phyloP scores from a whole-genome alignment of 2,888 invertebrate genomes.

The Clanis bilineata region DNA sequence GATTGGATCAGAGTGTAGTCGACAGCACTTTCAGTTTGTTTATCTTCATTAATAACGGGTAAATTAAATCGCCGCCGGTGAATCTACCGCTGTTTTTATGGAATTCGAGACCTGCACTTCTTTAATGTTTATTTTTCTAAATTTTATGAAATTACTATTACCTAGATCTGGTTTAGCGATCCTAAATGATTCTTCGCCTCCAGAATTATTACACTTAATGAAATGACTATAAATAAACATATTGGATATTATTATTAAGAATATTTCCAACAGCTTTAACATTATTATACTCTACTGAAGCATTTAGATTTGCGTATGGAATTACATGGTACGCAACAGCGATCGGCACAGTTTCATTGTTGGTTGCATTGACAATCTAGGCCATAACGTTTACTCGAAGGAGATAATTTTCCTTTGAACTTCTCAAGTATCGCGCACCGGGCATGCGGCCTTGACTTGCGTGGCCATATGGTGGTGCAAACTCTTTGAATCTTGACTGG shows the following conservation, averaged over 20 bases:
- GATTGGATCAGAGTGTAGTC: constrained; percentile 38
- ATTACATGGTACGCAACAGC: constrained; percentile 16
- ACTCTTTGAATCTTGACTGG: constrained; percentile 48
- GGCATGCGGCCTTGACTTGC: constrained; percentile 60
- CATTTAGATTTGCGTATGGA: background rate
- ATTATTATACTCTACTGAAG: background rate
- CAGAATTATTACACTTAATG: no score
- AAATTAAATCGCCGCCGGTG: background rate
- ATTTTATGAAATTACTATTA: no score
- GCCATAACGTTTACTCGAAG: constrained; percentile 44
- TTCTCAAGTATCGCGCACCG: constrained; percentile 43
- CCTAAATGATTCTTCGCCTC: no score
- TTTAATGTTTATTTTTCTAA: no score
- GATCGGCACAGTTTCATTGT: constrained; percentile 37
- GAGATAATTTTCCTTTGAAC: constrained; percentile 51
- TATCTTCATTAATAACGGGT: background rate
- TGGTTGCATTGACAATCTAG: constrained; percentile 42
- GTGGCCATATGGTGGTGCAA: constrained; percentile 54
- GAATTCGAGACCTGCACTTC: background rate
- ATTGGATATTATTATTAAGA: no score
- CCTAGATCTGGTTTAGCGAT: no score
- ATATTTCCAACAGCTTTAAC: background rate
- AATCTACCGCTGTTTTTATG: background rate
- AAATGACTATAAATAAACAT: no score
- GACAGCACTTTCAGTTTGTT: constrained; percentile 9